Base-by-base conservation (phyloP, 1,140 invertebrate species). In the Cherax quadricarinatus region DNA sequence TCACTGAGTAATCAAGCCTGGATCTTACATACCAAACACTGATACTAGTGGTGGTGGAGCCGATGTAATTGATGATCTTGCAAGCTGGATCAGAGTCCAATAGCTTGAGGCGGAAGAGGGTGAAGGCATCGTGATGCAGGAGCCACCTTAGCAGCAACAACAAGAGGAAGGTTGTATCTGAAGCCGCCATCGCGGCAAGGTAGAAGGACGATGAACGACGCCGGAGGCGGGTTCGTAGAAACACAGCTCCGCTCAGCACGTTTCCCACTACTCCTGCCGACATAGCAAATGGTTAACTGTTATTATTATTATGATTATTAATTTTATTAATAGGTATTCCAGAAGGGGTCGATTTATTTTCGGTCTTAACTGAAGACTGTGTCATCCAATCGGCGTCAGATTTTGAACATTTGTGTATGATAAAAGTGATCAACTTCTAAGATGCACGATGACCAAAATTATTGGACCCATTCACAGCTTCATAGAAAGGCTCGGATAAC, bases 41-140 rank as follows among this genome's bases (percentile, higher is more conserved):
- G 21, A 91, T 57, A 10, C 57, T 86, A n/a, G 78, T 30, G n/a
- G 53, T 48, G 2, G 84, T 81, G 14, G 90, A 51, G 2, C 57
- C 78, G 1, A 91, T 57, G 18, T 87, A 91, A 21, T 91, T 91
- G 21, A 91, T 81, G 21, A 91, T 81, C 48, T 91, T 91, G 90
- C 90, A 91, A 9, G 70, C 90, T 3, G 41, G 75, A 18, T 73
- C 41, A 4, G 90, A 86, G 78, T 82, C 49, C 12, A 91, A 30
- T 5, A 86, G 9, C 4, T 79, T 84, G 0, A 91, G 60, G 24
- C 78, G 75, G 30, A 82, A 49, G 16, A 60, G 30, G 7, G 79
- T 51, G 53, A 91, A 66, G 41, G 62, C 24, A 3, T 73, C n/a
- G 41, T 86, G 86, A 62, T 91, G 62, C 16, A 91, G 78, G 73